Percentiles rank a stretch among this genome's conserved stretches.
Evolutionary conservation across 2,113 vertebrate species (phyloP).

Genomic region (Osmerus mordax): DNA sequence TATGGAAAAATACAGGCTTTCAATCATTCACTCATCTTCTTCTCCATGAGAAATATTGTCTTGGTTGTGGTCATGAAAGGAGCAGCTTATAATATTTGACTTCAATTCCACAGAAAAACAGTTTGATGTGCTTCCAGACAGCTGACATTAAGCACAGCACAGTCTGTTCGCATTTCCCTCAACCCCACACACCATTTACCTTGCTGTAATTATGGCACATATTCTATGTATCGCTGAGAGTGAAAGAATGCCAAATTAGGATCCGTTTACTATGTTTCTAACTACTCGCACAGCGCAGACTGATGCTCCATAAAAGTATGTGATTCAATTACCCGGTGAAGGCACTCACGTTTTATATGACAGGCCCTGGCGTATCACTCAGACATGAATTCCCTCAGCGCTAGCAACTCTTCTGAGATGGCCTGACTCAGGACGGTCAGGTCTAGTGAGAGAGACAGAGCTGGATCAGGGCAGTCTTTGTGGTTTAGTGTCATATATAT

Average conservation of each 20-base stretch:
- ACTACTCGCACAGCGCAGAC: constrained; percentile 36
- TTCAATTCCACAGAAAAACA: constrained; percentile 38
- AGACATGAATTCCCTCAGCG: constrained; percentile 53
- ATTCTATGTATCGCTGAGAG: constrained; percentile 64
- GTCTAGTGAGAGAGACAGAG: constrained; percentile 11
- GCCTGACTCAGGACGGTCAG: constrained; percentile 49
- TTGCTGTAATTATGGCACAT: constrained; percentile 60
- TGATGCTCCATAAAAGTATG: constrained; percentile 64
- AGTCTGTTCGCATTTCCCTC: constrained; percentile 49
- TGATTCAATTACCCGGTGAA: constrained; percentile 66
- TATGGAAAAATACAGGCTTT: constrained; percentile 55
- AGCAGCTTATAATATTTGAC: constrained; percentile 26
- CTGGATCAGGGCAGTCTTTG: too few relatives aligned
- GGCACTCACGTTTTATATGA: constrained; percentile 64
- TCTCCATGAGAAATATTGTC: constrained; percentile 18
- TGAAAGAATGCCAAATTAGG: constrained; percentile 67
- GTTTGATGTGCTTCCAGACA: constrained; percentile 36
- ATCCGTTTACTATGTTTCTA: constrained; percentile 59
- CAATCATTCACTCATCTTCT: constrained; percentile 14
- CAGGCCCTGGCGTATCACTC: constrained; percentile 58
- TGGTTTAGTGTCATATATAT: too few relatives aligned
- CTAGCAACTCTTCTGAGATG: constrained; percentile 57
- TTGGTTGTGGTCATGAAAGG: constrained; percentile 32
- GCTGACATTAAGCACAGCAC: constrained; percentile 52
- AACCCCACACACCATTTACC: constrained; percentile 47